phyloP scores from a whole-genome alignment of 2,888 invertebrate genomes.

The Synergus japonicus region DNA sequence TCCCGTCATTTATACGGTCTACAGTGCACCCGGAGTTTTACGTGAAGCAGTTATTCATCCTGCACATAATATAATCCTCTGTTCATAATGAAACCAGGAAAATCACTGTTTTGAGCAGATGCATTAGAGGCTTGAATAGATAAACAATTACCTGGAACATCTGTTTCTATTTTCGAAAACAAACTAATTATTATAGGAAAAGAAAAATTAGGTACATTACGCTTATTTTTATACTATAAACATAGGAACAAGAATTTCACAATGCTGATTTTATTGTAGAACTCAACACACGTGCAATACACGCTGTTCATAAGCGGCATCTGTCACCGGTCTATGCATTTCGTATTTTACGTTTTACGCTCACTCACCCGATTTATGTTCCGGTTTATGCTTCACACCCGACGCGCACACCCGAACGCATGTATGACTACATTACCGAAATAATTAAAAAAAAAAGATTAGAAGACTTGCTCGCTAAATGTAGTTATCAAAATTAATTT shows the following conservation, averaged over 20 bases:
- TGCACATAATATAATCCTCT: too few species aligned
- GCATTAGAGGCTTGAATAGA: too few species aligned
- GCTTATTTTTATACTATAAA: neutral
- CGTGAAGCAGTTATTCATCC: too few species aligned
- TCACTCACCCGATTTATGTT: conserved; percentile 70
- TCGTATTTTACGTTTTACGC: conserved; percentile 74
- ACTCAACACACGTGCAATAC: neutral
- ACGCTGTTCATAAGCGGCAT: conserved; percentile 72
- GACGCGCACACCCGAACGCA: conserved; percentile 58
- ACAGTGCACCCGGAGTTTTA: too few species aligned
- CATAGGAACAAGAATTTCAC: neutral
- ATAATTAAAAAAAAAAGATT: neutral
- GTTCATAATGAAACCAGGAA: too few species aligned
- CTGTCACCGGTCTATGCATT: conserved; percentile 75
- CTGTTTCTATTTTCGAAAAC: too few species aligned
- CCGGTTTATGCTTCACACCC: conserved; percentile 76
- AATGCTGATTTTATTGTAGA: neutral
- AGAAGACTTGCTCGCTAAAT: neutral
- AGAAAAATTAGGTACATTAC: too few species aligned
- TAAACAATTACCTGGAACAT: too few species aligned
- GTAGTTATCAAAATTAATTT: neutral
- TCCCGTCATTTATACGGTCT: too few species aligned
- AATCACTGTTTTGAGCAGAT: too few species aligned
- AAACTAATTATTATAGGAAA: too few species aligned
- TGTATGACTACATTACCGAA: neutral